These are phyloP conservation scores for Pseudomyrmex cubaensis DNA, from an alignment of 1,140 invertebrate genomes.

Conservation along the genomic window DNA sequence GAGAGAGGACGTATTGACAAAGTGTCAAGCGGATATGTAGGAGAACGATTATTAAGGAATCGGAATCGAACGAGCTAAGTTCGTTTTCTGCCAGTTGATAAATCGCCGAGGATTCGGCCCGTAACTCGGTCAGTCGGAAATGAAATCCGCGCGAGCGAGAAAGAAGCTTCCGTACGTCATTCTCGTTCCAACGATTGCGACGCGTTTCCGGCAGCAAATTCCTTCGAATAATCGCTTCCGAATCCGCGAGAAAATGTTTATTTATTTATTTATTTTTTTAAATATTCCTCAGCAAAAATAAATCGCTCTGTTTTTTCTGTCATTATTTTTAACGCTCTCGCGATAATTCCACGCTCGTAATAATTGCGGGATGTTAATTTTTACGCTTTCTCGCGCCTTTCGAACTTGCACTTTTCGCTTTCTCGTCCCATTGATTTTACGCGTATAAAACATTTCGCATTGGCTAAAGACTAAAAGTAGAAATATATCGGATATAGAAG, in stretches of 20 bases:
- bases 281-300: background rate
- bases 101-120: slow-evolving; percentile 9
- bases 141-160: slow-evolving; percentile 12
- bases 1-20: background rate
- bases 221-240: background rate
- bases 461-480: background rate
- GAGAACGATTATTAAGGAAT: slow-evolving; percentile 17
- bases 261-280: no score
- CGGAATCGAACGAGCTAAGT: background rate
- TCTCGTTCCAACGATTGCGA: slow-evolving; percentile 15
- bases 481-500: background rate
- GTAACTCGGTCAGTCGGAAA: slow-evolving; percentile 53
- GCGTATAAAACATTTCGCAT: background rate
- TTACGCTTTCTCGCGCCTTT: slow-evolving; percentile 19
- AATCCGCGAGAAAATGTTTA: no score
- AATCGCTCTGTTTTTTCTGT: background rate
- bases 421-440: slow-evolving; percentile 15
- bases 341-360: background rate
- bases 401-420: background rate
- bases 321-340: background rate
- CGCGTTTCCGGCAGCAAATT: background rate
- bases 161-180: slow-evolving; percentile 2
- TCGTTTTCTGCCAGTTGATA: slow-evolving; percentile 7
- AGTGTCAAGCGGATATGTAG: background rate
- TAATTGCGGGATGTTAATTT: slow-evolving; percentile 2